A percentile compares a stretch with the other conserved stretches of the same genome.
phyloP scores from a whole-genome alignment of 2,113 vertebrate species.

The Amblyornis subalaris region DNA sequence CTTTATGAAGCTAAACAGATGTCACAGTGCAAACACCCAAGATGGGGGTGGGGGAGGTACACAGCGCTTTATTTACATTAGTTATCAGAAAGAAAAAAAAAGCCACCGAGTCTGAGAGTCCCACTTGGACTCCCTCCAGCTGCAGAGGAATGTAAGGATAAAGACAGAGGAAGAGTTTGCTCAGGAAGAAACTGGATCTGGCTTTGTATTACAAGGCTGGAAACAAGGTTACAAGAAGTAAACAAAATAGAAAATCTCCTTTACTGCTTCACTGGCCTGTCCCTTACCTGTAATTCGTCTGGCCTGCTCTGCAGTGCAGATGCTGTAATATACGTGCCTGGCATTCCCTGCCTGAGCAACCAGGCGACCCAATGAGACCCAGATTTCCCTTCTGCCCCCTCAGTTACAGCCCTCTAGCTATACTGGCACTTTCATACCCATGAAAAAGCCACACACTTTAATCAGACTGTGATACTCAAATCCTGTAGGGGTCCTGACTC shows the following conservation, averaged over 20 bases:
- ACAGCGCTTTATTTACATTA: background rate
- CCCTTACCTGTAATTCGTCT: background rate
- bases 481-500: background rate
- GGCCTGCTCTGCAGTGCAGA: background rate
- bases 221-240: background rate
- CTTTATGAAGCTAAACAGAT: constrained; percentile 13
- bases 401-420: background rate
- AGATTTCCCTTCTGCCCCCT: background rate
- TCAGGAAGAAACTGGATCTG: background rate
- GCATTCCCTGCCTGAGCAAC: background rate
- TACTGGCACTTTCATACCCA: background rate
- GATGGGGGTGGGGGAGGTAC: background rate
- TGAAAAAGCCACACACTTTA: background rate
- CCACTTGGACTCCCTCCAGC: background rate
- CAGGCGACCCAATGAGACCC: background rate
- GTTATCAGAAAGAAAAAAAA: background rate
- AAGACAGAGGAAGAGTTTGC: background rate
- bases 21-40: background rate
- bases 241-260: background rate
- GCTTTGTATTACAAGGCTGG: background rate
- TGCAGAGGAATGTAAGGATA: background rate
- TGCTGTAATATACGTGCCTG: accelerated
- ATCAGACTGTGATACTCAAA: background rate
- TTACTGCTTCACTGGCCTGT: background rate
- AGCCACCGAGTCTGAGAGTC: accelerated